A percentile compares a stretch with the other conserved stretches of the same genome.
Conservation (phyloP, 2,113 vertebrate species). For the Ptychochromis oligacanthus region DNA sequence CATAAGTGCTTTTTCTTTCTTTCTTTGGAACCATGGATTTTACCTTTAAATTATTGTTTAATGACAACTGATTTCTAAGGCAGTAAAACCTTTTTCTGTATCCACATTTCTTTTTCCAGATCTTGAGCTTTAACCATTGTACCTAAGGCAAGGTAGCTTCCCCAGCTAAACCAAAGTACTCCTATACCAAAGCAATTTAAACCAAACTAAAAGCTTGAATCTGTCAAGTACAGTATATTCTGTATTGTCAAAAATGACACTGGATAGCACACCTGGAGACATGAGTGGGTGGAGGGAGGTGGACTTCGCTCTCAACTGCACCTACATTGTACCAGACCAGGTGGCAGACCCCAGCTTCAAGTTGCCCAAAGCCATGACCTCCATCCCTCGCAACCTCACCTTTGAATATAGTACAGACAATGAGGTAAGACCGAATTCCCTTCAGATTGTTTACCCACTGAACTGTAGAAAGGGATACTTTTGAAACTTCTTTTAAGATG, state of each 20-base stretch:
- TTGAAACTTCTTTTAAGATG: neutral
- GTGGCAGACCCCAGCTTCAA: conserved; percentile 68
- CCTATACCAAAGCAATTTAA: conserved; percentile 64
- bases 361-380: conserved; percentile 78
- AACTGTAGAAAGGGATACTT: fast-evolving
- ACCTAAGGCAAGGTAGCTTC: conserved; percentile 43
- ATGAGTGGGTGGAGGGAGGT: conserved; percentile 75
- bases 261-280: conserved; percentile 63
- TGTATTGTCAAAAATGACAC: conserved; percentile 68
- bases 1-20: fast-evolving
- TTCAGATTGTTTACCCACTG: neutral
- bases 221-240: neutral
- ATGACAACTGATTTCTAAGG: neutral
- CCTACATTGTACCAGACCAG: conserved; percentile 81
- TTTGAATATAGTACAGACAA: conserved; percentile 74
- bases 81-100: neutral
- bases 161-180: conserved; percentile 54
- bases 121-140: conserved; percentile 50
- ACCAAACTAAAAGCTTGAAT: conserved; percentile 2
- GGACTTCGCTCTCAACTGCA: conserved; percentile 79
- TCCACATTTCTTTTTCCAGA: conserved; percentile 40
- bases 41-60: neutral
- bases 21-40: neutral
- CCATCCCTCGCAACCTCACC: conserved; percentile 79
- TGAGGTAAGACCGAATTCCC: conserved; percentile 63